Percentiles rank a stretch among this genome's conserved stretches.
Evolutionary conservation across 2,113 vertebrate species (phyloP).

Genomic region (Silurus meridionalis): DNA sequence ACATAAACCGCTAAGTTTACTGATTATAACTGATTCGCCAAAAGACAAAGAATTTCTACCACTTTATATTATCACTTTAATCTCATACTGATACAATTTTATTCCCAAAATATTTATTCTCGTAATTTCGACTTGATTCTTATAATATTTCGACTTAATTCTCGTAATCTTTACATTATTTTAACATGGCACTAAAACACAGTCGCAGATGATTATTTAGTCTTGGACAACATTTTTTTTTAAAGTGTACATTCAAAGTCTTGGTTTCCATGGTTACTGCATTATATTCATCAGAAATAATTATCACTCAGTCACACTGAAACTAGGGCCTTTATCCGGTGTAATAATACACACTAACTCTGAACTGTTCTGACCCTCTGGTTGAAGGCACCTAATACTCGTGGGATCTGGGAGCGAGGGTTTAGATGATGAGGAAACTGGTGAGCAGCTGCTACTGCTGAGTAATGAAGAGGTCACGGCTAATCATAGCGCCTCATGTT

Average conservation of each 20-base stretch:
- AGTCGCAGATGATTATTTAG: too few relatives aligned
- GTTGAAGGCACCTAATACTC: neutral
- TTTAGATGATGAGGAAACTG: neutral
- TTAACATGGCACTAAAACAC: too few relatives aligned
- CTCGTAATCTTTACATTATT: too few relatives aligned
- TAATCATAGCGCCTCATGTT: slow-evolving; percentile 24
- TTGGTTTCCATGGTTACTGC: neutral
- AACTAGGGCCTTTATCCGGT: neutral
- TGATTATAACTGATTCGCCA: too few relatives aligned
- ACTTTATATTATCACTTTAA: too few relatives aligned
- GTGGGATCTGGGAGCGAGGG: neutral
- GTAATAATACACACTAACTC: neutral
- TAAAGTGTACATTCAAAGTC: neutral
- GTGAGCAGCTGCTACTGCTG: slow-evolving; percentile 24
- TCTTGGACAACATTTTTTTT: too few relatives aligned
- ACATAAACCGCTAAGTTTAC: too few relatives aligned
- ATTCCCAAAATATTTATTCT: too few relatives aligned
- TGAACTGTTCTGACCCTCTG: neutral
- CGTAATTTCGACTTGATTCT: too few relatives aligned
- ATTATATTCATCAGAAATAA: neutral
- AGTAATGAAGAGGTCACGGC: slow-evolving; percentile 23
- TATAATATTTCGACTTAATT: too few relatives aligned
- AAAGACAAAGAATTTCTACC: too few relatives aligned
- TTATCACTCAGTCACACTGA: neutral
- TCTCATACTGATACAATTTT: too few relatives aligned